These are phyloP conservation scores for Neelides sp. DNA, from an alignment of 1,140 invertebrate species.

Conservation along the genomic window DNA sequence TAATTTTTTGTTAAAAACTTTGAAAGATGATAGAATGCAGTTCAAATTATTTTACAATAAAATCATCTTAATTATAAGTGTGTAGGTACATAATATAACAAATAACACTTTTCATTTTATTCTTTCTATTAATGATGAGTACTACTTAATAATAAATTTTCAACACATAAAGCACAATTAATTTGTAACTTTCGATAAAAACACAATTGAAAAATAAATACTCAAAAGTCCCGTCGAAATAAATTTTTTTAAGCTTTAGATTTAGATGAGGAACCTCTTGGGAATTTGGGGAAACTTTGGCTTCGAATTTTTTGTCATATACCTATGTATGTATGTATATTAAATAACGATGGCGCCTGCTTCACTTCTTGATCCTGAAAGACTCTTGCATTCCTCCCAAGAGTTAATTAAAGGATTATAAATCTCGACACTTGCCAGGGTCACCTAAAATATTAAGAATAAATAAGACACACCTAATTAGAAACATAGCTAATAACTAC, in stretches of 20 bases:
- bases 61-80: too few relatives aligned
- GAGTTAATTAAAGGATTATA: constrained; percentile 63
- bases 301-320: background rate
- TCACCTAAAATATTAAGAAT: constrained; percentile 38
- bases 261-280: too few relatives aligned
- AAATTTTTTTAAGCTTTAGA: background rate
- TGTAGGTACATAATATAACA: too few relatives aligned
- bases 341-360: constrained; percentile 57
- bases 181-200: background rate
- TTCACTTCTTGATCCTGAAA: constrained; percentile 69
- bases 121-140: too few relatives aligned
- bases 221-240: too few relatives aligned
- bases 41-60: too few relatives aligned
- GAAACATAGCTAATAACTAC: too few relatives aligned
- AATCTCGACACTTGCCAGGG: constrained; percentile 63
- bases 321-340: constrained; percentile 9
- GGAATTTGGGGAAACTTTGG: background rate
- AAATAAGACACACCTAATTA: background rate
- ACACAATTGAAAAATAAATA: background rate
- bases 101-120: too few relatives aligned
- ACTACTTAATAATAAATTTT: too few relatives aligned
- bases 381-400: constrained; percentile 60
- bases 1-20: too few relatives aligned
- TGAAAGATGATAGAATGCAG: too few relatives aligned
- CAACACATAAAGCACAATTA: too few relatives aligned